Evolutionary conservation across 2,113 vertebrate genomes (phyloP).

Genomic region (Microtus montanus): DNA sequence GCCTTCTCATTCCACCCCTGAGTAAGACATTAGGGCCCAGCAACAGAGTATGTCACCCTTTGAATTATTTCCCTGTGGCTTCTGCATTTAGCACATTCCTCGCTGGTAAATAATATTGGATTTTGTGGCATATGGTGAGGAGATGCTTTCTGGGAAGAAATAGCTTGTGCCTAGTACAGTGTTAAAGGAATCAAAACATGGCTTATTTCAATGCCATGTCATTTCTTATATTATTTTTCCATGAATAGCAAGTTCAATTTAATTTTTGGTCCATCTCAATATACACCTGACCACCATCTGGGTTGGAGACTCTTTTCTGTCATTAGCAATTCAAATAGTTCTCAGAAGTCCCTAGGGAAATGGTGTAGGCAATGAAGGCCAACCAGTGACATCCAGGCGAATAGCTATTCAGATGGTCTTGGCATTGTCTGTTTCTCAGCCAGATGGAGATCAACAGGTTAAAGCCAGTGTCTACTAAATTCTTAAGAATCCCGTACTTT

Average conservation of each 20-base stretch:
- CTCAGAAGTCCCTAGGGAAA: not conserved
- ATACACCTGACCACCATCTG: not conserved
- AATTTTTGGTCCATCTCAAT: not conserved
- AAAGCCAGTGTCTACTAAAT: not conserved
- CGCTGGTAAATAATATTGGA: not conserved
- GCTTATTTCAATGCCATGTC: not conserved
- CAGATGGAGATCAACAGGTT: constrained; percentile 5
- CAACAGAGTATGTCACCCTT: not conserved
- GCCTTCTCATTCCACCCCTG: no score
- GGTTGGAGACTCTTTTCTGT: not conserved
- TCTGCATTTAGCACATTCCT: not conserved
- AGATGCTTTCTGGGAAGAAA: not conserved
- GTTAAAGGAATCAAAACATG: not conserved
- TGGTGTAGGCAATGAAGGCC: not conserved
- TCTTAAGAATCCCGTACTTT: not conserved
- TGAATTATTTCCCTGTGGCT: not conserved
- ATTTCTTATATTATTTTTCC: not conserved
- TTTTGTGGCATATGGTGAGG: not conserved
- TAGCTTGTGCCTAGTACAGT: not conserved
- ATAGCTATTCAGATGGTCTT: not conserved
- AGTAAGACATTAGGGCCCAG: no score
- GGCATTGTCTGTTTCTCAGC: constrained; percentile 36
- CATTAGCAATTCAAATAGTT: constrained; percentile 54
- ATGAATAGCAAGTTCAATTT: not conserved
- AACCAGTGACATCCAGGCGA: not conserved